phyloP scores from a whole-genome alignment of 92 coral and sea anemone genomes.

The Palythoa grandis region DNA sequence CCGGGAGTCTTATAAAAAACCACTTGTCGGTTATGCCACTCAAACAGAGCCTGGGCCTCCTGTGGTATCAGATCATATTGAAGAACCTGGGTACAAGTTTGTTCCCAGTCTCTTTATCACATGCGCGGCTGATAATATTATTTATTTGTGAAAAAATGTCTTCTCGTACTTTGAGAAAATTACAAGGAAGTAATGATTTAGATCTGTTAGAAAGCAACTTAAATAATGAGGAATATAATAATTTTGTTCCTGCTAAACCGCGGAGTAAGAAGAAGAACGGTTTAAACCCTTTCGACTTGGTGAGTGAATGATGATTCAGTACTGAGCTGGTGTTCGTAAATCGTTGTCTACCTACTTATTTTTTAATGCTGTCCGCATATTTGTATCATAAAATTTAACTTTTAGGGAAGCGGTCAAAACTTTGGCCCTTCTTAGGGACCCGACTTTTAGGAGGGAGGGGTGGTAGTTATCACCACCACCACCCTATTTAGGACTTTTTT shows the following conservation, averaged over 20 bases:
- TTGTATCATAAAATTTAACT: no score
- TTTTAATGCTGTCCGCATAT: background rate
- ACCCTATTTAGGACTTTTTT: no score
- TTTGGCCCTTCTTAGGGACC: no score
- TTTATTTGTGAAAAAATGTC: slow-evolving; percentile 8
- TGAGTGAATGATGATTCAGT: background rate
- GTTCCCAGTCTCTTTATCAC: background rate
- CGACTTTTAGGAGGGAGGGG: no score
- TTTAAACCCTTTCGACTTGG: slow-evolving; percentile 35
- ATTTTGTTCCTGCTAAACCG: background rate
- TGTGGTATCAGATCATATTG: no score
- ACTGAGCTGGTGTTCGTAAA: background rate
- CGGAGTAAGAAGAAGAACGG: slow-evolving; percentile 28
- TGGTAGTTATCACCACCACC: no score
- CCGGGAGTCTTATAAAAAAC: no score
- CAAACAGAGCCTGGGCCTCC: no score
- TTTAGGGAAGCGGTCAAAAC: no score
- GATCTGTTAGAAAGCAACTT: background rate
- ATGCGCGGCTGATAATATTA: slow-evolving; percentile 1
- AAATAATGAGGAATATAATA: slow-evolving; percentile 16
- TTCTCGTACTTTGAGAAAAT: slow-evolving; percentile 45
- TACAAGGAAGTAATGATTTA: slow-evolving; percentile 32
- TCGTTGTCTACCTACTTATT: background rate
- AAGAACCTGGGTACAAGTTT: background rate
- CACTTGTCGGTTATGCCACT: no score